Evolutionary conservation across 1,140 invertebrate species (phyloP).

Genomic region (Bilobella aurantiaca): DNA sequence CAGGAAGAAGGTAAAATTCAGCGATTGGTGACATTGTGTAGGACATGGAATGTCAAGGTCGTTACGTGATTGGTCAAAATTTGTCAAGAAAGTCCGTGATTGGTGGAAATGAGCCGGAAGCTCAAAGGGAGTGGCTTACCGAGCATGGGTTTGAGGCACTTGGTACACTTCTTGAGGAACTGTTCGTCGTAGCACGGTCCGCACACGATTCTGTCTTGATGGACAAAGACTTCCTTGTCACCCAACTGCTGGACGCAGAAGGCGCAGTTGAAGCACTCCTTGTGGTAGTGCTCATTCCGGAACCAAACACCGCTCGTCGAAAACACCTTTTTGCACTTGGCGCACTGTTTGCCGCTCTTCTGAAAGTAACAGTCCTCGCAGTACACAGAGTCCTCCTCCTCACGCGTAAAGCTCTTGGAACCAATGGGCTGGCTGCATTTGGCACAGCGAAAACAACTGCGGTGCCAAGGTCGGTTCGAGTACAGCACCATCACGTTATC

Average conservation of each 20-base stretch:
- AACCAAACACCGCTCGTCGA: conserved; percentile 45
- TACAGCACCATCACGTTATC: conserved; percentile 11
- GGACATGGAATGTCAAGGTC: no score
- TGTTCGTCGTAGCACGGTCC: conserved; percentile 9
- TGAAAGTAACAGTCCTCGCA: conserved; percentile 22
- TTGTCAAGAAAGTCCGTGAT: no score
- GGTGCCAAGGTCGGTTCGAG: conserved; percentile 6
- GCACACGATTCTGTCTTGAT: conserved; percentile 10
- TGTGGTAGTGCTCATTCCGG: conserved; percentile 99
- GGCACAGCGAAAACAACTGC: conserved; percentile 11
- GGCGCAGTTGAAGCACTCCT: conserved; percentile 97
- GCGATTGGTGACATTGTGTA: no score
- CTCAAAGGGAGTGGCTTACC: conserved; percentile 11
- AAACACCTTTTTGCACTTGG: conserved; percentile 11
- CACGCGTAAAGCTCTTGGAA: conserved; percentile 8
- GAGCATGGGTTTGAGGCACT: background rate
- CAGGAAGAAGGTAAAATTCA: no score
- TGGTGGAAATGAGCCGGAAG: no score
- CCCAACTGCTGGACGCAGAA: conserved; percentile 88
- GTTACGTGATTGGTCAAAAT: no score
- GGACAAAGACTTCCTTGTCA: conserved; percentile 38
- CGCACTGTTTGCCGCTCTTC: conserved; percentile 16
- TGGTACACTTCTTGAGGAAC: conserved; percentile 17
- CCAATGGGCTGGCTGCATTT: conserved; percentile 17
- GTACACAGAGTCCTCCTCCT: background rate